Base-by-base conservation (phyloP, 2,888 invertebrate species). In the Himalopsyche anomala region DNA sequence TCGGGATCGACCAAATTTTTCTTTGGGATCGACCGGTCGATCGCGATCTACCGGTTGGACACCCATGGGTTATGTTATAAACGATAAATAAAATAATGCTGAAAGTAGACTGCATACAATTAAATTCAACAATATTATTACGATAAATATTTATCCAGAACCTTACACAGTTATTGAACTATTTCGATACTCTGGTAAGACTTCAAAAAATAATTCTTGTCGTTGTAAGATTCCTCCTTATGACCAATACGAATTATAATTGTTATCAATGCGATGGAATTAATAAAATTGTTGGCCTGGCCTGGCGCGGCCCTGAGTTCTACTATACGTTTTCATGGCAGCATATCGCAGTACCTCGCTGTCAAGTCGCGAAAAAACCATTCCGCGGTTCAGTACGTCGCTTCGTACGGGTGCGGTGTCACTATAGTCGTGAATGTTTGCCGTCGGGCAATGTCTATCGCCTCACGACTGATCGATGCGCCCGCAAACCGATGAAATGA, bases 341-440 rank as follows among this genome's bases (percentile, higher is more conserved):
- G 85, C 85, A 69, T 62, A 62, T 62, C 69, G 56, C 85, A 36
- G 38, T 38, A 42, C 54, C 62, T 62, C 56, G 62, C 85, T 85
- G 74, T 81, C 81, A 81, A n/a, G n/a, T 85, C 81, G 69, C 51
- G 74, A 56, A 82, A 82, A 45, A 17, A 28, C 45, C 81, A 80
- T 19, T 56, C 28, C 81, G 84, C 56, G 54, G 28, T 17, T 62
- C 19, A 51, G 56, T 36, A 82, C 54, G 82, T 45, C 81, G 40
- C 62, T 84, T 51, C 38, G 81, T 17, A 51, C 85, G 85, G 85
- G 85, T 74, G 85, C 85, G 81, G 85, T 85, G 85, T 81, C 81
- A 55, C 81, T 85, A 69, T 15, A 62, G 62, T 28, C 19, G 62
- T 62, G 62, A 62, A 62, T 62, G 62, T 62, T 19, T 62, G n/a